phyloP scores from a whole-genome alignment of 2,888 invertebrate species.

The Clivina fossor region DNA sequence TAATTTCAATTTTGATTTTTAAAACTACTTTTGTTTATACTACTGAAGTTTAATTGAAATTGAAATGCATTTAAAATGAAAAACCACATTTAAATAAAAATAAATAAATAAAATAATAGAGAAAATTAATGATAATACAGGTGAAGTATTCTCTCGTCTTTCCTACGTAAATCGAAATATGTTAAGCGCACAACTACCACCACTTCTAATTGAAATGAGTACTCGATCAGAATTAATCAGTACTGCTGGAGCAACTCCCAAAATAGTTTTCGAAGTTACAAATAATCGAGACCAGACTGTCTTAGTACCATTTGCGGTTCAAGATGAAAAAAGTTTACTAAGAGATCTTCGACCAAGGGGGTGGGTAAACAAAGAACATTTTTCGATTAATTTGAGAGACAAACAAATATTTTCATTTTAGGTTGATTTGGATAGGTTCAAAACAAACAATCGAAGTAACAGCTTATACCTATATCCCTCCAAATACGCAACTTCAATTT shows the following conservation, averaged over 20 bases:
- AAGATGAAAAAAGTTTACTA: constrained; percentile 61
- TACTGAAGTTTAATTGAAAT: too few species aligned
- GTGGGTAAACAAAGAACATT: constrained; percentile 52
- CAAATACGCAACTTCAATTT: constrained; percentile 10
- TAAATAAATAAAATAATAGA: not conserved
- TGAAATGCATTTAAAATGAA: too few species aligned
- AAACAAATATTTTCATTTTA: constrained; percentile 4
- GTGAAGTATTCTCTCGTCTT: constrained; percentile 44
- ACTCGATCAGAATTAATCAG: constrained; percentile 54
- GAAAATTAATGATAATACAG: constrained; percentile 35
- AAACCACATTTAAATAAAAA: too few species aligned
- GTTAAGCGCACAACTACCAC: constrained; percentile 41
- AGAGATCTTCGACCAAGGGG: constrained; percentile 58
- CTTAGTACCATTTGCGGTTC: constrained; percentile 62
- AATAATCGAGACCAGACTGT: constrained; percentile 65
- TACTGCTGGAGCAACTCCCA: constrained; percentile 47
- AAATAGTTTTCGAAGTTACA: constrained; percentile 70
- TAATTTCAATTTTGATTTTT: too few species aligned
- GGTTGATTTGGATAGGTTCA: constrained; percentile 10
- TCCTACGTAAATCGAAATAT: constrained; percentile 43
- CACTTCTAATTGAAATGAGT: constrained; percentile 53
- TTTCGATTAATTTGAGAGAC: constrained; percentile 2
- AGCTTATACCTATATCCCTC: constrained; percentile 1
- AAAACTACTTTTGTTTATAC: too few species aligned
- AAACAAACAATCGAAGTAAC: constrained; percentile 22